These are phyloP conservation scores for Mesorhabditis sp. DNA, from an alignment of 2,888 invertebrate genomes.

Conservation along the genomic window DNA sequence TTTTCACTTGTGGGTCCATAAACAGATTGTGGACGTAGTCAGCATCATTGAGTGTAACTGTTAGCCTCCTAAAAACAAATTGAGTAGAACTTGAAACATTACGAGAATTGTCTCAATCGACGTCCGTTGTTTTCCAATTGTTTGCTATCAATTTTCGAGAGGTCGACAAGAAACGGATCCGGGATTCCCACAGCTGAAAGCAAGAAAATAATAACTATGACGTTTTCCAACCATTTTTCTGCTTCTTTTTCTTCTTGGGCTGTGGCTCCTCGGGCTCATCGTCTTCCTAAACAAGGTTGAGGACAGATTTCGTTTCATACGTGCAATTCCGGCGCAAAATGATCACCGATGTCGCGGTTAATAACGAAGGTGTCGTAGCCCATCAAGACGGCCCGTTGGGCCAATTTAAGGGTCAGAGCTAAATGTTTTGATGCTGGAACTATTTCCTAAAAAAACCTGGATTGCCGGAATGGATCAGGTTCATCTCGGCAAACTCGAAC, in stretches of 20 bases:
- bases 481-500: conserved; percentile 2
- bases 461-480: background rate
- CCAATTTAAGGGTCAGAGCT: conserved; percentile 29
- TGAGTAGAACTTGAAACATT: background rate
- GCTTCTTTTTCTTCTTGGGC: conserved; percentile 49
- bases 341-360: conserved; percentile 53
- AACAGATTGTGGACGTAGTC: conserved; percentile 30
- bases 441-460: background rate
- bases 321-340: conserved; percentile 19
- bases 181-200: conserved; percentile 33
- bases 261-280: conserved; percentile 28
- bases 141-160: conserved; percentile 34
- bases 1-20: conserved; percentile 16
- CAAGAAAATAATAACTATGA: conserved; percentile 1
- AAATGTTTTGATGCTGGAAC: background rate
- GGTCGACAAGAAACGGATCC: conserved; percentile 52
- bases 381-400: conserved; percentile 50
- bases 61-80: conserved; percentile 22
- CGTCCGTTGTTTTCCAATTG: conserved; percentile 40
- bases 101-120: conserved; percentile 49
- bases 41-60: conserved; percentile 31
- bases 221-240: conserved; percentile 15
- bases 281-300: conserved; percentile 14
- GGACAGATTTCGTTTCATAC: background rate
- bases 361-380: conserved; percentile 56